A percentile compares a stretch with the other conserved stretches of the same genome.
Evolutionary conservation across 53 echinoderm and acorn worm species (phyloP).

Genomic region (Holothuria scabra): DNA sequence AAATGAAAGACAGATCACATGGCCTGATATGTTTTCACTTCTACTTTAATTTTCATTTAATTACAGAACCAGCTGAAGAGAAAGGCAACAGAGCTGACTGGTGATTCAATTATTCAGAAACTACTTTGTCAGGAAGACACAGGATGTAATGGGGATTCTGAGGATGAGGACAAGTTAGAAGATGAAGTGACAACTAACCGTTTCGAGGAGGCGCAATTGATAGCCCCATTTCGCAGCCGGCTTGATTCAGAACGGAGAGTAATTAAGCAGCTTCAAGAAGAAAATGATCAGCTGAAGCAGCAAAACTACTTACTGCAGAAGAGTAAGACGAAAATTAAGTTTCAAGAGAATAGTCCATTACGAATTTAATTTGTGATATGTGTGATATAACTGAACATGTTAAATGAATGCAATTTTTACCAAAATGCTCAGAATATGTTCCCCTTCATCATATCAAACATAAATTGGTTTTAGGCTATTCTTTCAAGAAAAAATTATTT

Average conservation of each 20-base stretch:
- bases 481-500: too few relatives aligned
- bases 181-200: background rate
- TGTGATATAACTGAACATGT: too few relatives aligned
- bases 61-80: conserved; percentile 13
- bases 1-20: too few relatives aligned
- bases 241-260: conserved; percentile 2
- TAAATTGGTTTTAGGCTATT: too few relatives aligned
- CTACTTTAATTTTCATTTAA: conserved; percentile 3
- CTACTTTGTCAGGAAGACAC: background rate
- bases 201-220: conserved; percentile 6
- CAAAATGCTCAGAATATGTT: too few relatives aligned
- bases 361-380: too few relatives aligned
- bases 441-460: too few relatives aligned
- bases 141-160: background rate
- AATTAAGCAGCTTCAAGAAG: conserved; percentile 6
- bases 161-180: conserved; percentile 1
- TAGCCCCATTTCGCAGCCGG: background rate
- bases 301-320: too few relatives aligned
- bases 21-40: background rate
- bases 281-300: background rate
- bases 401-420: too few relatives aligned
- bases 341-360: too few relatives aligned
- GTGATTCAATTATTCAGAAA: conserved; percentile 3
- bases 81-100: background rate
- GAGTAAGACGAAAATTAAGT: too few relatives aligned